Conservation (phyloP, 1,140 invertebrate species). For the Cylas formicarius region DNA sequence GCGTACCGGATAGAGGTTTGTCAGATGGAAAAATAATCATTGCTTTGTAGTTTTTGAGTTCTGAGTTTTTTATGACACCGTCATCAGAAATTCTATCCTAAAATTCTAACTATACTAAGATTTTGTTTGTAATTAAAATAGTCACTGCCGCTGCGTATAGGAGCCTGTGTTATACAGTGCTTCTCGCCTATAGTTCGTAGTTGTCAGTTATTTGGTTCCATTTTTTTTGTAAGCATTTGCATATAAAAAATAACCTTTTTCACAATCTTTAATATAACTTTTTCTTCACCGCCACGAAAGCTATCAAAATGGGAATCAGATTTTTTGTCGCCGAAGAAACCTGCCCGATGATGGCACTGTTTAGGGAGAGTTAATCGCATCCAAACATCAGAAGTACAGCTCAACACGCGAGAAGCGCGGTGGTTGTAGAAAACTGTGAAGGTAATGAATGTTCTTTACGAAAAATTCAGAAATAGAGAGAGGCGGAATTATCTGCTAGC, state of each 20-base stretch:
- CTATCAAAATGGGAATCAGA: conserved; percentile 1
- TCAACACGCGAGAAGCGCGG: conserved; percentile 1
- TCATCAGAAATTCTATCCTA: conserved; percentile 5
- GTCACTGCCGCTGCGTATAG: conserved; percentile 1
- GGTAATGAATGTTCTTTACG: no score
- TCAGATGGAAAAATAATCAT: conserved; percentile 9
- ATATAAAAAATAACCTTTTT: conserved; percentile 7
- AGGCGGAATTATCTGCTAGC: no score
- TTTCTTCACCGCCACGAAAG: conserved; percentile 1
- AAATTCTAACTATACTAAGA: conserved; percentile 6
- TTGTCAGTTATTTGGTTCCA: conserved; percentile 1
- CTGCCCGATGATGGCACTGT: conserved; percentile 1
- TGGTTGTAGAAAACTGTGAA: no score
- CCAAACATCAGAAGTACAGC: conserved; percentile 5
- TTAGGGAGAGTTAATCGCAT: conserved; percentile 3
- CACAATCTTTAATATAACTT: conserved; percentile 2
- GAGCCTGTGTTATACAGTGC: conserved; percentile 1
- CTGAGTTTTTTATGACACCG: conserved; percentile 5
- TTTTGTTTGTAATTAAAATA: conserved; percentile 5
- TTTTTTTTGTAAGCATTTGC: conserved; percentile 7
- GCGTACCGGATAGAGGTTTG: conserved; percentile 1
- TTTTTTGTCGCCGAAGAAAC: conserved; percentile 8
- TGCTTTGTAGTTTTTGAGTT: conserved; percentile 6
- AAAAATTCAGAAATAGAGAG: no score
- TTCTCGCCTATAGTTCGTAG: conserved; percentile 1